Percentiles rank a stretch among this genome's conserved stretches.
phyloP scores from a whole-genome alignment of 2,113 vertebrate genomes.

The Thamnaconus septentrionalis region DNA sequence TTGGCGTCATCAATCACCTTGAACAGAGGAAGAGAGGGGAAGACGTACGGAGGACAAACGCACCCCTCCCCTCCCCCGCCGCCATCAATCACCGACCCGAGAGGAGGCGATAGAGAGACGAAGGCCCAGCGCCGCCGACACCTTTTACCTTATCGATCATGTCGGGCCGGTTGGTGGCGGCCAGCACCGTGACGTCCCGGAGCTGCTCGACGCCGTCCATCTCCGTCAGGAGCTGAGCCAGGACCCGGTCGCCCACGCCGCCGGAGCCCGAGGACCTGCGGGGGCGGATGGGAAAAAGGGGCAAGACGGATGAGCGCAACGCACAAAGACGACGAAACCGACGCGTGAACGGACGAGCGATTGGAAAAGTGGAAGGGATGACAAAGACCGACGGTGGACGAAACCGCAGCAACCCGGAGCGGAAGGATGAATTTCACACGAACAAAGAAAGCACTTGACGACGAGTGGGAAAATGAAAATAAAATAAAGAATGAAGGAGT shows the following conservation, averaged over 20 bases:
- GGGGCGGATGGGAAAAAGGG: slow-evolving; percentile 8
- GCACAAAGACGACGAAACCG: background rate
- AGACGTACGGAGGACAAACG: slow-evolving; percentile 33
- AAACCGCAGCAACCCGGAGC: too few relatives aligned
- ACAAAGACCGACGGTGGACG: too few relatives aligned
- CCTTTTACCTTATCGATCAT: slow-evolving; percentile 94
- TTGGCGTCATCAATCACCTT: slow-evolving; percentile 63
- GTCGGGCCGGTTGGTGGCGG: slow-evolving; percentile 96
- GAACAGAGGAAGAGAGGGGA: slow-evolving; percentile 40
- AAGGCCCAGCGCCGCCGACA: slow-evolving; percentile 30
- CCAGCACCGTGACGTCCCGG: slow-evolving; percentile 89
- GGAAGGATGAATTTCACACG: too few relatives aligned
- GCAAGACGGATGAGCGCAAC: slow-evolving; percentile 25
- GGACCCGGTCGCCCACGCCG: slow-evolving; percentile 89
- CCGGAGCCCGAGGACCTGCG: slow-evolving; percentile 83
- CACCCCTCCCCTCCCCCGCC: slow-evolving; percentile 36
- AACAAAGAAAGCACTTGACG: background rate
- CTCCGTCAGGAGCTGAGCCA: slow-evolving; percentile 96
- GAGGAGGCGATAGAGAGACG: slow-evolving; percentile 35
- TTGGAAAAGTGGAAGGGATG: too few relatives aligned
- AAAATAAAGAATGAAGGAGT: background rate
- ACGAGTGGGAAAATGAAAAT: slow-evolving; percentile 24
- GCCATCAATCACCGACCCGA: slow-evolving; percentile 64
- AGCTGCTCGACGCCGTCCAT: slow-evolving; percentile 97
- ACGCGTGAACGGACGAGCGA: background rate